Conservation (phyloP, 1,140 invertebrate genomes). For the Polypedilum vanderplanki region DNA sequence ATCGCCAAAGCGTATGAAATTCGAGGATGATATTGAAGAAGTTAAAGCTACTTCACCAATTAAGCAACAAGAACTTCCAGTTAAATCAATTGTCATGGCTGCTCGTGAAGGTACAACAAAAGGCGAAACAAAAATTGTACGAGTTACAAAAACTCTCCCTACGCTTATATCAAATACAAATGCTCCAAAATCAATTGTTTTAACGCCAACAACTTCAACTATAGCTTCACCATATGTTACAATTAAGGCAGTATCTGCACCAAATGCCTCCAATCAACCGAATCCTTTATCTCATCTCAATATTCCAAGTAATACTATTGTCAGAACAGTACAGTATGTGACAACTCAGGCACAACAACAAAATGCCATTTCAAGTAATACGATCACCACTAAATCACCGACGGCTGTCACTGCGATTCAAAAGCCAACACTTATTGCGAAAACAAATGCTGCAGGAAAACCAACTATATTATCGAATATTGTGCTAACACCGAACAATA, state of each 20-base stretch:
- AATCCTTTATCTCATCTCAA: conserved; percentile 20
- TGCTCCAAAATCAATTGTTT: conserved; percentile 39
- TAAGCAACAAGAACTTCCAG: conserved; percentile 16
- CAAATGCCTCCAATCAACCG: background rate
- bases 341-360: conserved; percentile 17
- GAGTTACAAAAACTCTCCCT: conserved; percentile 29
- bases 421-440: conserved; percentile 21
- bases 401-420: background rate
- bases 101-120: background rate
- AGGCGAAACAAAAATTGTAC: conserved; percentile 27
- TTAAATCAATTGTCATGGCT: background rate
- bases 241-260: conserved; percentile 7
- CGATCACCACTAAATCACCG: background rate
- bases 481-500: background rate
- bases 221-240: conserved; percentile 31
- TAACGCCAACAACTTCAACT: conserved; percentile 34
- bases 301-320: conserved; percentile 24
- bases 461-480: conserved; percentile 22
- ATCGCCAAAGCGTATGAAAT: conserved; percentile 20
- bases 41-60: background rate
- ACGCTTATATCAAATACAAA: conserved; percentile 35
- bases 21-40: conserved; percentile 26
- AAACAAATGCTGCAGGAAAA: background rate
- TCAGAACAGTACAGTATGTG: background rate
- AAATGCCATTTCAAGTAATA: background rate